Evolutionary conservation across 1,140 invertebrate genomes (phyloP).

Genomic region (Manduca sexta): DNA sequence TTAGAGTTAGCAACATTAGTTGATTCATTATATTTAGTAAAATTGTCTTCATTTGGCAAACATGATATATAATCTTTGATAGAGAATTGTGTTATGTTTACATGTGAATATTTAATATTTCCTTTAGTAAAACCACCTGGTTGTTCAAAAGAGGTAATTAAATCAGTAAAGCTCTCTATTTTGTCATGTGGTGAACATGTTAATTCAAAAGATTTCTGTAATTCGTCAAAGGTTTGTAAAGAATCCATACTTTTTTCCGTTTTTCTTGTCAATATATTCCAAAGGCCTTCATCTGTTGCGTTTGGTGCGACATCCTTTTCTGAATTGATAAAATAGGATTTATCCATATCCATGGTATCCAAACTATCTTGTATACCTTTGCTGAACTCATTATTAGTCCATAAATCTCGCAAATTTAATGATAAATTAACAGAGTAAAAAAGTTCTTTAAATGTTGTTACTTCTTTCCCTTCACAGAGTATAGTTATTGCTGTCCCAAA

Average conservation of each 20-base stretch:
- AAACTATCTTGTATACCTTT: neutral
- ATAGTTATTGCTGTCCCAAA: constrained; percentile 83
- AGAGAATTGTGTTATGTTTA: neutral
- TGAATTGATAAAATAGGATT: constrained; percentile 74
- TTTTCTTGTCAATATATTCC: constrained; percentile 27
- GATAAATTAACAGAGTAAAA: constrained; percentile 47
- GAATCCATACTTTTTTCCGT: constrained; percentile 4
- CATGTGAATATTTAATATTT: neutral
- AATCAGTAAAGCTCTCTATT: constrained; percentile 37
- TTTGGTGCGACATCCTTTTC: constrained; percentile 37
- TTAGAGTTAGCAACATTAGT: neutral
- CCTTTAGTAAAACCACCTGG: neutral
- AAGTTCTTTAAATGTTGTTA: constrained; percentile 74
- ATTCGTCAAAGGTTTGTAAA: constrained; percentile 35
- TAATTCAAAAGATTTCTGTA: constrained; percentile 29
- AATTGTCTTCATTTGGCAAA: too few relatives aligned
- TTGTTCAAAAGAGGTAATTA: constrained; percentile 31
- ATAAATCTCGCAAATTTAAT: constrained; percentile 35
- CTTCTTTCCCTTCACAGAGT: constrained; percentile 75
- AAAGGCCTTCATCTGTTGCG: constrained; percentile 22
- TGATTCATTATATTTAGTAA: too few relatives aligned
- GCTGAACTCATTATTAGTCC: constrained; percentile 27
- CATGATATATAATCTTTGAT: too few relatives aligned
- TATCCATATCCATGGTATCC: constrained; percentile 76
- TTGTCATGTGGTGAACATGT: constrained; percentile 3